phyloP scores from a whole-genome alignment of 2,888 invertebrate species.

The Aleiodes alternator region DNA sequence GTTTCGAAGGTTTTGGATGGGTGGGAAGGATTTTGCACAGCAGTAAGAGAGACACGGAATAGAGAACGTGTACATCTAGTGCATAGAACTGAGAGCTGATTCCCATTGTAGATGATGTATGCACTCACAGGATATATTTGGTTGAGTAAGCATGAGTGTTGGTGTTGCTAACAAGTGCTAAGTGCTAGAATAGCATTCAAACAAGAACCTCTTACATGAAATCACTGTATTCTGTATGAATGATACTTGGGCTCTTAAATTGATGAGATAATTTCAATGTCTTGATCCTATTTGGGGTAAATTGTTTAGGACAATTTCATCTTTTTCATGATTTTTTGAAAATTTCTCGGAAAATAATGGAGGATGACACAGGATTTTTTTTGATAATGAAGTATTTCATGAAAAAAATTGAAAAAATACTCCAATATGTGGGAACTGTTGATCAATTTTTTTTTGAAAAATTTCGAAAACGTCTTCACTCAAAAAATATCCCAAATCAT shows the following conservation, averaged over 20 bases:
- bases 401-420: no score
- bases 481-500: no score
- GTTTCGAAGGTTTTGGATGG: background rate
- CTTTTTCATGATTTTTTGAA: no score
- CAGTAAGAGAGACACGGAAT: constrained; percentile 11
- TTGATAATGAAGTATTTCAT: no score
- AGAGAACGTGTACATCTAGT: constrained; percentile 14
- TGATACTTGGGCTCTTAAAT: constrained; percentile 15
- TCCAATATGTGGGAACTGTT: no score
- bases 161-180: constrained; percentile 33
- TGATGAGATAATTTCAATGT: constrained; percentile 16
- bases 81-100: constrained; percentile 28
- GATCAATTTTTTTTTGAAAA: no score
- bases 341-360: no score
- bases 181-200: constrained; percentile 25
- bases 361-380: no score
- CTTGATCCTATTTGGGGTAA: background rate
- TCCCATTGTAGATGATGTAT: constrained; percentile 36
- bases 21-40: background rate
- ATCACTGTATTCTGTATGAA: constrained; percentile 7
- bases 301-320: no score
- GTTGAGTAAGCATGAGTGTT: constrained; percentile 32
- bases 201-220: constrained; percentile 13
- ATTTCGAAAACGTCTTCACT: no score
- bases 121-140: constrained; percentile 34